Evolutionary conservation across 1,140 invertebrate genomes (phyloP).

Genomic region (Lepidotrigona ventralis): DNA sequence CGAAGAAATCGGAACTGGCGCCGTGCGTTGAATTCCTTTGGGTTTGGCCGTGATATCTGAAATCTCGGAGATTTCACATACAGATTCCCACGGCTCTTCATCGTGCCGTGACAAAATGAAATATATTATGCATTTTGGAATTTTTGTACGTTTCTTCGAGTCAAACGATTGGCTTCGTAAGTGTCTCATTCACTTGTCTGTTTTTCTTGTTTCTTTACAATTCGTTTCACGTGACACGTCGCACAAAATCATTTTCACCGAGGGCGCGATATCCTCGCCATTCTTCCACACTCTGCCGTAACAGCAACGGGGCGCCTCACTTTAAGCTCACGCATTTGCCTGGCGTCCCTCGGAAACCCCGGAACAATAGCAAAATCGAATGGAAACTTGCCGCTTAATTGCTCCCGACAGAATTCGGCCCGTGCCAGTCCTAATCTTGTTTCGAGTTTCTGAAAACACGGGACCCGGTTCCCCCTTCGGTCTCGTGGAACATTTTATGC

Average conservation of each 20-base stretch:
- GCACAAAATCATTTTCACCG: background rate
- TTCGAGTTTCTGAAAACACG: constrained; percentile 49
- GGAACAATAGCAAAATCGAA: constrained; percentile 36
- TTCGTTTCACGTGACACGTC: too few relatives aligned
- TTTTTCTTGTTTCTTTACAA: too few relatives aligned
- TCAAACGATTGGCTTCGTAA: too few relatives aligned
- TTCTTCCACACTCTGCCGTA: background rate
- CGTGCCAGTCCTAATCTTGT: constrained; percentile 25
- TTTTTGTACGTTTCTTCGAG: background rate
- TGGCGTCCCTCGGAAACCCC: background rate
- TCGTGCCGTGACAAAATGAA: background rate
- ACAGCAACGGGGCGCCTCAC: background rate
- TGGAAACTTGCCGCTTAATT: constrained; percentile 48
- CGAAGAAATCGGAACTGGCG: background rate
- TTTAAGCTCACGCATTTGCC: background rate
- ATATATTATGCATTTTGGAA: background rate
- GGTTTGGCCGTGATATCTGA: background rate
- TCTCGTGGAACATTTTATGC: constrained; percentile 18
- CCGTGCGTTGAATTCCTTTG: constrained; percentile 1
- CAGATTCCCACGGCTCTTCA: background rate
- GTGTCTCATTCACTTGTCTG: too few relatives aligned
- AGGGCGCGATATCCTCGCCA: background rate
- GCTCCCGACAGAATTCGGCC: constrained; percentile 4
- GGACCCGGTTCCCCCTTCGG: background rate
- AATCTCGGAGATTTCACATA: constrained; percentile 2